Evolutionary conservation across 2,797 vertebrate species (phyloP).

Genomic region (Acanthurus tractus): DNA sequence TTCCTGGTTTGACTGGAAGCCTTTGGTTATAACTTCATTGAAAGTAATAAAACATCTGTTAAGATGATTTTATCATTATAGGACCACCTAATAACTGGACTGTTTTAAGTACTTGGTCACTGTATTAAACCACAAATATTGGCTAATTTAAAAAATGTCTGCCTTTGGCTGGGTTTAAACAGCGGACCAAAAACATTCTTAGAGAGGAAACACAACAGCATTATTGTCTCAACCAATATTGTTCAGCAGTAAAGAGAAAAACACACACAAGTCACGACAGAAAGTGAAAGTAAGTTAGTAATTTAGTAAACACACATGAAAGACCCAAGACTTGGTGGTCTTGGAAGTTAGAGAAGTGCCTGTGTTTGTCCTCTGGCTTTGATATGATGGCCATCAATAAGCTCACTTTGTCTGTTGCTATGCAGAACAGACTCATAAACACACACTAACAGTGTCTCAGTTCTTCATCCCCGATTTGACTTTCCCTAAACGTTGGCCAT

Average conservation of each 20-base stretch:
- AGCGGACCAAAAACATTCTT: background rate
- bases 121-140: background rate
- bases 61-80: background rate
- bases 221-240: no score
- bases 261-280: constrained; percentile 5
- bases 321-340: constrained; percentile 20
- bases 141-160: background rate
- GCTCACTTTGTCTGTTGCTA: constrained; percentile 58
- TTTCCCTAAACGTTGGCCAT: constrained; percentile 71
- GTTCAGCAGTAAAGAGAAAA: background rate
- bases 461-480: constrained; percentile 76
- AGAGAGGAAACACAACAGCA: background rate
- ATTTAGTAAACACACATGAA: background rate
- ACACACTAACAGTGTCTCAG: constrained; percentile 57
- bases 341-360: background rate
- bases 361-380: constrained; percentile 31
- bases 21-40: background rate
- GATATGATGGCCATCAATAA: constrained; percentile 39
- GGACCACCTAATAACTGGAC: no score
- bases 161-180: background rate
- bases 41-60: background rate
- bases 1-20: background rate
- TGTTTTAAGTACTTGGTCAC: constrained; percentile 1
- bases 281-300: background rate
- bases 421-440: constrained; percentile 62